Base-by-base conservation (phyloP, 1,140 invertebrate genomes). In the Calosoma granatense region DNA sequence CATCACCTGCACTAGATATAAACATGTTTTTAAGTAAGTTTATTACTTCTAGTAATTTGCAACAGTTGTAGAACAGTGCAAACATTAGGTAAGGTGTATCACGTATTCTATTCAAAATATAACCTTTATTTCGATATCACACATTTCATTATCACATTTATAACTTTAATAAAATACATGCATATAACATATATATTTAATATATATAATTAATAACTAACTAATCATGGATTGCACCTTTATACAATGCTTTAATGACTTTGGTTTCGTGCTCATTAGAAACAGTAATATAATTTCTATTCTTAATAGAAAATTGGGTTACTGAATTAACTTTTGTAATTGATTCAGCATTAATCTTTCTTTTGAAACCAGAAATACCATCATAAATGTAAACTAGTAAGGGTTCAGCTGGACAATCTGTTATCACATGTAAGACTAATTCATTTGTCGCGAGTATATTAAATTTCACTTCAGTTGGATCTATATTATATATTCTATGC, bases 381-480 rank as follows among this genome's bases (percentile, higher is more conserved):
- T 61, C 23, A 39, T 67, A 67, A 14, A 57, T 22, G 47, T 63
- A 68, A 36, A 66, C 52, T 14, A 55, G 15, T 15, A 67, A 55
- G 4, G 63, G 59, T 51, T 65, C 59, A 6, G 61, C 59, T 2
- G 61, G 63, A 56, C 59, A 64, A 23, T 64, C 59, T n/a, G 60
- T 63, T 39, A 65, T 54, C 9, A 67, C 55, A 53, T 66, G 66
- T n/a, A 68, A 56, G 22, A 67, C 51, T 22, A 68, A 59, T 59
- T 68, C 65, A 20, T 65, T 59, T 43, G 64, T 61, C 9, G 67
- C 62, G 22, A 68, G 55, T 9, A 62, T 51, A 21, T 57, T 53
- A 53, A 68, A 64, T 55, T 67, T 56, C 1, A 68, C 58, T 58
- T 66, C 56, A 4, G 61, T 56, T 17, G 67, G 67, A 2, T 59